Evolutionary conservation across 2,113 vertebrate species (phyloP).

Genomic region (Acanthisitta chloris): DNA sequence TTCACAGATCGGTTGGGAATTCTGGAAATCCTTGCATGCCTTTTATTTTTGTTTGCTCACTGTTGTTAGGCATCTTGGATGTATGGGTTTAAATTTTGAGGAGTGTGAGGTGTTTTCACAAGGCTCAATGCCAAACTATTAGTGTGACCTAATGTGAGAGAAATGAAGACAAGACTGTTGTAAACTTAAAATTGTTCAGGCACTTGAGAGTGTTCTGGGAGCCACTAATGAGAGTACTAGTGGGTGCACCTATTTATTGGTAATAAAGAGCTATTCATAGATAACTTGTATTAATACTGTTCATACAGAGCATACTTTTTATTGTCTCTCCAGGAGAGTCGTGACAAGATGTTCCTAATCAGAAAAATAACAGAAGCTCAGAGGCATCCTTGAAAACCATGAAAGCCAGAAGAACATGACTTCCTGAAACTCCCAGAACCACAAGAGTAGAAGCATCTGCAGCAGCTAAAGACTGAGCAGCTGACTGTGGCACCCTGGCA

Average conservation of each 20-base stretch:
- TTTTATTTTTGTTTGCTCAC: background rate
- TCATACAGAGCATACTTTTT: background rate
- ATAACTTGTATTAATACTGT: background rate
- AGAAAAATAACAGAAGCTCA: slow-evolving; percentile 85
- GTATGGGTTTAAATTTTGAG: background rate
- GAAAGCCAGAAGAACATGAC: background rate
- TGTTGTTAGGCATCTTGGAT: background rate
- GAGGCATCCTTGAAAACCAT: background rate
- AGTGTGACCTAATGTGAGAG: background rate
- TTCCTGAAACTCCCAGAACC: background rate
- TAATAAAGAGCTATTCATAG: background rate
- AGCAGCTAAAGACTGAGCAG: background rate
- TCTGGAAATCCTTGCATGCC: background rate
- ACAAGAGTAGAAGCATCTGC: background rate
- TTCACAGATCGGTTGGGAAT: background rate
- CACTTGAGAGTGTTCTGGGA: background rate
- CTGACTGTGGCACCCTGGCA: background rate
- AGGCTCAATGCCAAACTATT: background rate
- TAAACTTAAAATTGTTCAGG: background rate
- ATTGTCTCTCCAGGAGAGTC: slow-evolving; percentile 76
- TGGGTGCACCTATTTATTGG: background rate
- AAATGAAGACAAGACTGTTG: background rate
- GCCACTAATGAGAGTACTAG: background rate
- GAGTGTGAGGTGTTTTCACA: background rate
- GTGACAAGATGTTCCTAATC: slow-evolving; percentile 89